phyloP scores from a whole-genome alignment of 2,113 vertebrate genomes.

The Taurulus bubalis region DNA sequence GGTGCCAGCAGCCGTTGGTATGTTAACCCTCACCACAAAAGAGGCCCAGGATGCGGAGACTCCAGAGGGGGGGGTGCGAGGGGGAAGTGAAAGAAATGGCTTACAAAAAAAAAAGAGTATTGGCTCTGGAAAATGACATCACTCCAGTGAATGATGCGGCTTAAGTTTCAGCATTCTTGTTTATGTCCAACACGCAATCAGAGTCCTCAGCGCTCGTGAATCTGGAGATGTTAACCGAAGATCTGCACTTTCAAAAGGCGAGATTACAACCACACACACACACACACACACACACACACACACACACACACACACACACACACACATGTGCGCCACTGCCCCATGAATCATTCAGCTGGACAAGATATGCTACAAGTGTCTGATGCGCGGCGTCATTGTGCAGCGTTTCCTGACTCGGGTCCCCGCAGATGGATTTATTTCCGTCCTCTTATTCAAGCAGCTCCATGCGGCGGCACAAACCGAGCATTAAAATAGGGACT shows the following conservation, averaged over 20 bases:
- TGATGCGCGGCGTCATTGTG: constrained; percentile 32
- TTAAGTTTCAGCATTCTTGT: constrained; percentile 42
- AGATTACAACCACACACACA: constrained; percentile 10
- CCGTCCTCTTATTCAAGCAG: constrained; percentile 39
- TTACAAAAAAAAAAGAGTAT: constrained; percentile 6
- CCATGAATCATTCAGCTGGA: not conserved
- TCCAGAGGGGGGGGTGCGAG: constrained; percentile 7
- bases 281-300: constrained; percentile 12
- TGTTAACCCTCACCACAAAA: constrained; percentile 68
- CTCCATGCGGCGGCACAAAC: constrained; percentile 19
- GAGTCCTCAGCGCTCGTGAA: constrained; percentile 4
- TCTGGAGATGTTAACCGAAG: constrained; percentile 30
- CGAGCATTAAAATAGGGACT: constrained; percentile 52
- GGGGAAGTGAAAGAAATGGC: constrained; percentile 21
- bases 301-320: not conserved
- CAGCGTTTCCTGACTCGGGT: constrained; percentile 43
- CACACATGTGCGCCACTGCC: not conserved
- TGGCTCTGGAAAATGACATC: constrained; percentile 57
- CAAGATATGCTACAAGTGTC: constrained; percentile 12
- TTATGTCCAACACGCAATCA: constrained; percentile 53
- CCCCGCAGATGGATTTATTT: constrained; percentile 44
- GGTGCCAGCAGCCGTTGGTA: constrained; percentile 73
- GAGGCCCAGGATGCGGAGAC: constrained; percentile 34
- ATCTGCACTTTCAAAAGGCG: constrained; percentile 37
- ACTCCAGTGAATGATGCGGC: constrained; percentile 50